Base-by-base conservation (phyloP, 2,888 invertebrate genomes). In the Chymomyza procnemis region DNA sequence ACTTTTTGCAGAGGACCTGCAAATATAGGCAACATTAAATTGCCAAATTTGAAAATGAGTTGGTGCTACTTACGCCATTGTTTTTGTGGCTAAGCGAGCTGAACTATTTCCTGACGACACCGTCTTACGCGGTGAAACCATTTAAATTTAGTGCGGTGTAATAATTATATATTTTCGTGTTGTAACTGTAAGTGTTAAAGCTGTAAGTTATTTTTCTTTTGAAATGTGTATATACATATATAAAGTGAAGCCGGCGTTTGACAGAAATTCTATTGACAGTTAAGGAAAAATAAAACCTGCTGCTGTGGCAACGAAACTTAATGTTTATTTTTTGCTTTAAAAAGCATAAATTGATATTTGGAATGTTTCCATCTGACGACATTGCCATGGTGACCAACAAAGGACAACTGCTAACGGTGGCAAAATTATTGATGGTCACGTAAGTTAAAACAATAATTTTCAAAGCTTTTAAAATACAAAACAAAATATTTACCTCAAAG, bases 1-100 rank as follows among this genome's bases (percentile, higher is more conserved):
- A 80, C 90, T 92, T 82, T 91, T 92, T 0, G 89, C 85, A 30
- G 89, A 82, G 9, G 82, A 90, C 67, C 22, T 65, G 19, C 22
- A 54, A 21, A 21, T 65, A 57, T 52, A 30, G 48, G 12, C 8
- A 63, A 18, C 9, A 0, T 14, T 26, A n/a, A 26, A 2, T 21
- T n/a, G n/a, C 8, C 26, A 26, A 26, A 8, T 4, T 26, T 26
- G 8, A 26, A 26, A 48, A 21, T 22, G 12, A 14, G 16, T 50
- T 2, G 26, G 14, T 41, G 9, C 18, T 22, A 88, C 89, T 87
- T 76, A 90, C 90, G 90, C 87, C 80, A 89, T 82, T 71, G 77
- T 79, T 84, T 73, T 69, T 54, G 56, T 73, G 54, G 71, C 67
- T 69, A 64, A 75, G 55, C 65, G 69, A 58, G 66, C 48, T 64